Base-by-base conservation (phyloP, 2,797 vertebrate species). In the Semaprochilodus insignis region DNA sequence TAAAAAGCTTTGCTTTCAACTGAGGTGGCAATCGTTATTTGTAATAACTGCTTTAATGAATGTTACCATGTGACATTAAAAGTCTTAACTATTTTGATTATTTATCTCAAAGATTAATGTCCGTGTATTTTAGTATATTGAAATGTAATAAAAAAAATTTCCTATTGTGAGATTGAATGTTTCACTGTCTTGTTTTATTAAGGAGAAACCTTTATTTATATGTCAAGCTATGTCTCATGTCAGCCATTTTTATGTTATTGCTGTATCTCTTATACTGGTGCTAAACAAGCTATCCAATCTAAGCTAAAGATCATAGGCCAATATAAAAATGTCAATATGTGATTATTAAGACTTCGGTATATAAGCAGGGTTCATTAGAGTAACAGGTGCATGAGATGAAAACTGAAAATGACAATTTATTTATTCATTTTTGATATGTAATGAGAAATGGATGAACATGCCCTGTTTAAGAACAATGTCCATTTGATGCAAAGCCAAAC, bases 131-230 rank as follows among this genome's bases (percentile, higher is more conserved):
- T 88, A 89, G 83, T 78, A 86, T 86, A 81, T 78, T 81, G 57
- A 52, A 72, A 66, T 81, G 83, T 83, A 88, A 87, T 79, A 65
- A 71, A 71, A n/a, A n/a, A n/a, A 84, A 60, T 57, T 74, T 52
- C 86, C 80, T 86, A 83, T 87, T 81, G 81, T 88, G 72, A 90
- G 87, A 89, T 90, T 90, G 88, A 88, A 86, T 88, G 85, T 88
- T 89, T 83, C 86, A 81, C 75, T 87, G 78, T 75, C 57, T 65
- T 86, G 59, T 81, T 86, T 83, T 66, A 79, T 78, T 70, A 81
- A 85, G 71, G 60, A 74, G 40, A 82, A 66, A 63, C 4, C 75
- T 77, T 2, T 0, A 3, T 60, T 60, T 0, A 57, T n/a, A 57
- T 0, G 6, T 10, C 14, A 63, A 6, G 13, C 25, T 25, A 27